A percentile compares a stretch with the other conserved stretches of the same genome.
Conservation (phyloP, 23 tunicate species). For the Styela plicata region DNA sequence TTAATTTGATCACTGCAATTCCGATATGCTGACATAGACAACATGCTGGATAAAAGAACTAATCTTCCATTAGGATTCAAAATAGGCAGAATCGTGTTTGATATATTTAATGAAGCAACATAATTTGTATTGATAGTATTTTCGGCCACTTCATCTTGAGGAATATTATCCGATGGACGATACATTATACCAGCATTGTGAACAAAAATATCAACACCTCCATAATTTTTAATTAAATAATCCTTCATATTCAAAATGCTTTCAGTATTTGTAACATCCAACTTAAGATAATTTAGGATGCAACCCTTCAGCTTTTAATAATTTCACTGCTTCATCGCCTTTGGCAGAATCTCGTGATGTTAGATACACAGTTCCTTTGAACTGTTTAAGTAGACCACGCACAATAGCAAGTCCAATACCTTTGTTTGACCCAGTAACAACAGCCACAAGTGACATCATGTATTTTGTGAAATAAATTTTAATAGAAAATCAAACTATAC, state of each 20-base stretch:
- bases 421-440: constrained; percentile 81
- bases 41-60: constrained; percentile 57
- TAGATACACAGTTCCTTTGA: constrained; percentile 65
- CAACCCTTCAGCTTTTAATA: constrained; percentile 55
- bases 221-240: constrained; percentile 44
- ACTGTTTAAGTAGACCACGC: constrained; percentile 55
- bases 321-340: constrained; percentile 71
- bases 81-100: constrained; percentile 49
- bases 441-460: constrained; percentile 39
- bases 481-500: too few species aligned
- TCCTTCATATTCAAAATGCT: constrained; percentile 35
- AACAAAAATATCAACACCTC: constrained; percentile 87
- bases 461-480: too few species aligned
- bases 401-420: constrained; percentile 90
- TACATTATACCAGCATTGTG: constrained; percentile 86
- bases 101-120: constrained; percentile 29
- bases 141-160: constrained; percentile 55
- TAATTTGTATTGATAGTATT: constrained; percentile 64
- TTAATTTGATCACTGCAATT: constrained; percentile 66
- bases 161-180: constrained; percentile 47
- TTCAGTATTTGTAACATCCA: constrained; percentile 62
- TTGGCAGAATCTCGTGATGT: constrained; percentile 61
- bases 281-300: constrained; percentile 70
- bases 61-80: constrained; percentile 63
- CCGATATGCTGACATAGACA: constrained; percentile 13